phyloP scores from a whole-genome alignment of 2,113 vertebrate genomes.

The Himantopus leucocephalus region DNA sequence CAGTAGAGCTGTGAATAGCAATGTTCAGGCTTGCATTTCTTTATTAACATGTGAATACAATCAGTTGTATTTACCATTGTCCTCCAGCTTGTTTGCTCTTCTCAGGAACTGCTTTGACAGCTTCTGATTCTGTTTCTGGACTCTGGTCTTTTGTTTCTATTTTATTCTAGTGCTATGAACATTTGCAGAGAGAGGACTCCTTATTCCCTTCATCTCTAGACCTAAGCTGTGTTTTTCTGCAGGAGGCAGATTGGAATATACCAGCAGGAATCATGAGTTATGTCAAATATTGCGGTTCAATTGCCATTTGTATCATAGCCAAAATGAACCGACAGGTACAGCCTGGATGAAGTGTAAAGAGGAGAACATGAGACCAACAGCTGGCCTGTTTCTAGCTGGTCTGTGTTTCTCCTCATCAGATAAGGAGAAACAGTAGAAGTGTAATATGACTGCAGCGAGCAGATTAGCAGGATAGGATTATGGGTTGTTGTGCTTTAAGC shows the following conservation, averaged over 20 bases:
- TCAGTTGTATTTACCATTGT: slow-evolving; percentile 28
- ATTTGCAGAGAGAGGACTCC: neutral
- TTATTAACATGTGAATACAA: neutral
- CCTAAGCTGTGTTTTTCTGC: neutral
- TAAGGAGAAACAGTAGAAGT: neutral
- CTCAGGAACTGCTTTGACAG: neutral
- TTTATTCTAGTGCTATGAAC: neutral
- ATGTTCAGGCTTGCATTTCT: neutral
- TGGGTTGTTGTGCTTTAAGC: neutral
- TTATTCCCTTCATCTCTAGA: neutral
- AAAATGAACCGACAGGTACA: neutral
- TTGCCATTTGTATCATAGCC: neutral
- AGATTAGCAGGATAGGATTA: neutral
- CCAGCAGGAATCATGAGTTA: neutral
- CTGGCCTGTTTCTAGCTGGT: neutral
- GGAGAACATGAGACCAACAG: neutral
- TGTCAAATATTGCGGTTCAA: accelerated
- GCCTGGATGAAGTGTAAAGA: neutral
- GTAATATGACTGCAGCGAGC: neutral
- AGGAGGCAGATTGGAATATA: neutral
- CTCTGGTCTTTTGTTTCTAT: neutral
- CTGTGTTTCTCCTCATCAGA: neutral
- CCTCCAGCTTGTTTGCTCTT: slow-evolving; percentile 13
- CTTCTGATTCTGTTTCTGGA: neutral
- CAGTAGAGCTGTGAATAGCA: neutral